Base-by-base conservation (phyloP, 2,113 vertebrate species). In the Thamnaconus septentrionalis region DNA sequence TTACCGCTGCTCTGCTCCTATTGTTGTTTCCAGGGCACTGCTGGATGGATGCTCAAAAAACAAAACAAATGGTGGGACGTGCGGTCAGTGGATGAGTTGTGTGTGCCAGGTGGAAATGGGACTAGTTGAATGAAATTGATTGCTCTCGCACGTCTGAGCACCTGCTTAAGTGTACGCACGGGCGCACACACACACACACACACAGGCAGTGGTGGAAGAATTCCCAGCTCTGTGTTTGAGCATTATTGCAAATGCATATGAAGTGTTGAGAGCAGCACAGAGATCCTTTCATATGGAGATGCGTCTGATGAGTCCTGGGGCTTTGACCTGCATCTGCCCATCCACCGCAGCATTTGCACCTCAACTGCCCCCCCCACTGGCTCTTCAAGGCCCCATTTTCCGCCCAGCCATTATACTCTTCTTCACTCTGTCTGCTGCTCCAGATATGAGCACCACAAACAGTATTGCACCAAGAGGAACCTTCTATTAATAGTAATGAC, bases 281-380 rank as follows among this genome's bases (percentile, higher is more conserved):
- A 72, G 80, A 67, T 82, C 79, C 70, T 87, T 90, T 90, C 83
- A 88, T 89, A 90, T 89, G 87, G 86, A 88, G 82, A 90, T 90
- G 76, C 31, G 8, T 64, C 56, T 75, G 60, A 76, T 6, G 55
- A 62, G 52, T 57, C 18, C 18, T 55, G 43, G 48, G 71, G 75
- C 69, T 70, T 73, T 3, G 46, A 78, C 84, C 84, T 85, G 73
- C 62, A 60, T 66, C 71, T 65, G 72, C 78, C 72, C 81, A 82
- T 79, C 79, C 84, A 58, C 11, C 73, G 50, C 41, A 77, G 66
- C 75, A 68, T 54, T 78, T 72, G 75, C 78, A 58, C 70, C 71
- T 65, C 81, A 85, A 76, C 84, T 70, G 71, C 66, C 67, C 81
- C 53, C 59, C 59, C 64, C 57, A 11, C 61, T 46, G 46, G 59